Conservation (phyloP, 2,888 invertebrate species). For the Caenorhabditis sp. region DNA sequence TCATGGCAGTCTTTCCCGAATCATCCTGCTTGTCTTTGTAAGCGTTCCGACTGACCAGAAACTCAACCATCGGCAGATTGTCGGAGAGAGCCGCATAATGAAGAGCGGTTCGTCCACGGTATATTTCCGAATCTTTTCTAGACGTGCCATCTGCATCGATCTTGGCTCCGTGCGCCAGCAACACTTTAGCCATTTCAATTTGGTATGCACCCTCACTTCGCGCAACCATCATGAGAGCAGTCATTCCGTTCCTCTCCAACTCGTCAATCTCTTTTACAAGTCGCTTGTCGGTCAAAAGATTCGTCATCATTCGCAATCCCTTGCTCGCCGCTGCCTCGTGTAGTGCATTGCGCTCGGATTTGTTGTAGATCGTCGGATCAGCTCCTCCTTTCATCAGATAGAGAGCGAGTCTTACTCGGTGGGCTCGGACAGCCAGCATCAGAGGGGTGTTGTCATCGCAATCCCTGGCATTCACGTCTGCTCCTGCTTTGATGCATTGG, state of each 20-base stretch:
- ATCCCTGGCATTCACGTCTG: conserved; percentile 50
- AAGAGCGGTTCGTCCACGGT: conserved; percentile 37
- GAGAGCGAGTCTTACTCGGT: conserved; percentile 23
- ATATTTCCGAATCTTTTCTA: conserved; percentile 33
- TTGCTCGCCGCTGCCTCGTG: conserved; percentile 69
- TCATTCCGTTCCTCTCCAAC: conserved; percentile 40
- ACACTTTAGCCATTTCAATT: conserved; percentile 15
- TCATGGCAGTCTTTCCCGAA: conserved; percentile 33
- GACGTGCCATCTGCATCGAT: conserved; percentile 32
- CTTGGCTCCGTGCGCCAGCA: conserved; percentile 35
- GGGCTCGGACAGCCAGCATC: conserved; percentile 54
- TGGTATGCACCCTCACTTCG: conserved; percentile 7
- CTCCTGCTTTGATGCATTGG: conserved; percentile 41
- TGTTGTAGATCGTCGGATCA: conserved; percentile 71
- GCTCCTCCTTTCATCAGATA: conserved; percentile 35
- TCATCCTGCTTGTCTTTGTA: conserved; percentile 55
- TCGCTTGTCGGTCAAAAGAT: conserved; percentile 59
- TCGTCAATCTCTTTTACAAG: conserved; percentile 47
- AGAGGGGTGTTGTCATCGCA: conserved; percentile 55
- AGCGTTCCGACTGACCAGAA: conserved; percentile 1
- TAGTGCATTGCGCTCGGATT: conserved; percentile 69
- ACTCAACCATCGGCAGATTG: conserved; percentile 21
- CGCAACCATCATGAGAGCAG: conserved; percentile 35
- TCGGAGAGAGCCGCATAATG: conserved; percentile 35
- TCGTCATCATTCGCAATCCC: conserved; percentile 55